phyloP scores from a whole-genome alignment of 2,888 invertebrate species.

The Hyles lineata region DNA sequence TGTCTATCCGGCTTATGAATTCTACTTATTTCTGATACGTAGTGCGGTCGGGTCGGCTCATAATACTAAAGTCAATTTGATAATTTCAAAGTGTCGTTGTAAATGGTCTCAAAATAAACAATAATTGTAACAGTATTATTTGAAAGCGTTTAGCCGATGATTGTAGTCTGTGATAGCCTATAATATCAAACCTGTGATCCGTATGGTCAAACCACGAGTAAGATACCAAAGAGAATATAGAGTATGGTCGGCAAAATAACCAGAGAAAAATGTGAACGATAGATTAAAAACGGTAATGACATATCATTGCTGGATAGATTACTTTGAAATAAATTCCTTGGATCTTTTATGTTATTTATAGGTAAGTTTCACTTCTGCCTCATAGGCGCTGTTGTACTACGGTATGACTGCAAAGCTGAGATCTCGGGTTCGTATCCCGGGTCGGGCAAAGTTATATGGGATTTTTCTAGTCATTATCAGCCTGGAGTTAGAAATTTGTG shows the following conservation, averaged over 20 bases:
- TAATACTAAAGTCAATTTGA: no score
- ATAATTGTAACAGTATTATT: conserved; percentile 11
- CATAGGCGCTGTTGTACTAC: no score
- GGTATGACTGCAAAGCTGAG: no score
- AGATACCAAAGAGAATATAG: conserved; percentile 44
- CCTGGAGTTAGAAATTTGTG: no score
- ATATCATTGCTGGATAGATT: background rate
- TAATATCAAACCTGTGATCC: conserved; percentile 65
- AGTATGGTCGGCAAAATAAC: conserved; percentile 45
- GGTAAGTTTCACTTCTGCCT: no score
- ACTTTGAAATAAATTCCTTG: background rate
- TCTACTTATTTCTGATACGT: no score
- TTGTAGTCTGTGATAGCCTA: conserved; percentile 67
- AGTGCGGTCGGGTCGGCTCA: no score
- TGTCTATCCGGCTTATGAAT: no score
- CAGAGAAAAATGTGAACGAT: conserved; percentile 36
- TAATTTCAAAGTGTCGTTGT: background rate
- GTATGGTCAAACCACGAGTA: conserved; percentile 60
- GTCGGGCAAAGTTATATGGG: no score
- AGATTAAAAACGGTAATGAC: background rate
- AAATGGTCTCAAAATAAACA: background rate
- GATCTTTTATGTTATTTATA: background rate
- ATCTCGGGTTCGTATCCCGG: no score
- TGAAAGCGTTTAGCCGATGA: conserved; percentile 9
- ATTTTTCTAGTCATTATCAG: no score